Evolutionary conservation across 2,113 vertebrate species (phyloP), one percentile per base, ranked within the genome.

Genomic region (Sorex fumeus): DNA sequence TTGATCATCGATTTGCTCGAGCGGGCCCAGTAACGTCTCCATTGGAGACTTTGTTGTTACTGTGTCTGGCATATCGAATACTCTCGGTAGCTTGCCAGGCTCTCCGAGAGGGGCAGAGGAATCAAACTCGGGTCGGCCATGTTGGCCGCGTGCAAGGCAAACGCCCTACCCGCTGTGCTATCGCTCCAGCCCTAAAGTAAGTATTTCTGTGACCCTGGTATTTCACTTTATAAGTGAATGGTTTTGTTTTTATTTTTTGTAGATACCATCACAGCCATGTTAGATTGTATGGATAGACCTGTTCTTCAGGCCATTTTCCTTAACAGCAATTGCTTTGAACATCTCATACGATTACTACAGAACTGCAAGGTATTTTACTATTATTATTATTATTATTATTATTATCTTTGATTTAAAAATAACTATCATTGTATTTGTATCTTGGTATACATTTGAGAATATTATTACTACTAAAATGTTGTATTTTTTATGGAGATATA

Each of bases 321-420:
- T 96, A 99, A 99, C 95, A 99, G 99, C 92, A 99, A 99, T 97
- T 99, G 99, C 95, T 99, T 99, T 95, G 99, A 99, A 97, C 99
- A 99, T 97, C 98, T 99, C 93, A 99, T 98, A 82, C 97, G 99
- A 80, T 98, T 99, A 75, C 97, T 99, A 89, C 99, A 99, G 97
- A 99, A 99, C 97, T 99, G 99, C 98, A 99, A 99, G 99, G 99
- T 99, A 98, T 89, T 81, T 93, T 93, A 94, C 76, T 53, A 12
- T 93, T 53, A 53, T 53, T 53, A 53, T 53, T 53, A 19, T 53
- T 93, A 94, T 74, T 53, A 12, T 93, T 53, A 53, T 53, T 53
- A 53, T 53, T 53, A 19, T 53, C 15, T 94, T 80, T 93, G 8
- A 82, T 64, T 94, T 87, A 89, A 88, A 53, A 72, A 47, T 23